Conservation (phyloP, 2,113 vertebrate genomes). For the Ciconia boyciana region DNA sequence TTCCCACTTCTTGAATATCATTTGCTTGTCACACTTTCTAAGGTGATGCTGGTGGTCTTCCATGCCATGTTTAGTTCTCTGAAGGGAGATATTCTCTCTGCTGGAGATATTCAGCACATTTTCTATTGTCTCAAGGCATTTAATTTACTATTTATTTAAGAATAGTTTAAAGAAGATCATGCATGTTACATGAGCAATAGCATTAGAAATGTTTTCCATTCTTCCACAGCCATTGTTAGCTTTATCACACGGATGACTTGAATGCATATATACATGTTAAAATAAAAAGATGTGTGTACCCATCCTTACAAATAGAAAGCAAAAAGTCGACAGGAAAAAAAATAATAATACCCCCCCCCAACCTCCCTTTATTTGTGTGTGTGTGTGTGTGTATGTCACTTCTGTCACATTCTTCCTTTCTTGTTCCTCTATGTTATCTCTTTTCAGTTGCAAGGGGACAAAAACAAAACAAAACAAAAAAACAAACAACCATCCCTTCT, state of each 20-base stretch:
- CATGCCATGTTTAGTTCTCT: background rate
- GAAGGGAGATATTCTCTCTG: background rate
- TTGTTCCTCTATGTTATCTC: background rate
- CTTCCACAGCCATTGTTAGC: background rate
- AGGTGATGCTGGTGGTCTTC: background rate
- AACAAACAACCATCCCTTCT: fast-evolving
- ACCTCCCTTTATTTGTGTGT: fast-evolving
- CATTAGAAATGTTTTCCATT: background rate
- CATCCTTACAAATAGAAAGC: background rate
- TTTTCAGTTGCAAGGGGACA: background rate
- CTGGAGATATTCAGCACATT: background rate
- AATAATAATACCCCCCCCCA: fast-evolving
- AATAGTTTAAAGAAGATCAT: background rate
- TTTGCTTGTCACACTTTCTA: background rate
- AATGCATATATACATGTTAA: background rate
- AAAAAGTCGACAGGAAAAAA: fast-evolving
- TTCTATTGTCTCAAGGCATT: background rate
- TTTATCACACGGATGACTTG: background rate
- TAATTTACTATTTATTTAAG: background rate
- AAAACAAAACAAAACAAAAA: too few species aligned
- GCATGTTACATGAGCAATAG: background rate
- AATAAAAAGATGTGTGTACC: background rate
- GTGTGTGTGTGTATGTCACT: fast-evolving
- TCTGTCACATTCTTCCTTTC: background rate
- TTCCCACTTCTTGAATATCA: background rate